phyloP scores from a whole-genome alignment of 2,113 vertebrate genomes.

The Genyomyrus donnyi region DNA sequence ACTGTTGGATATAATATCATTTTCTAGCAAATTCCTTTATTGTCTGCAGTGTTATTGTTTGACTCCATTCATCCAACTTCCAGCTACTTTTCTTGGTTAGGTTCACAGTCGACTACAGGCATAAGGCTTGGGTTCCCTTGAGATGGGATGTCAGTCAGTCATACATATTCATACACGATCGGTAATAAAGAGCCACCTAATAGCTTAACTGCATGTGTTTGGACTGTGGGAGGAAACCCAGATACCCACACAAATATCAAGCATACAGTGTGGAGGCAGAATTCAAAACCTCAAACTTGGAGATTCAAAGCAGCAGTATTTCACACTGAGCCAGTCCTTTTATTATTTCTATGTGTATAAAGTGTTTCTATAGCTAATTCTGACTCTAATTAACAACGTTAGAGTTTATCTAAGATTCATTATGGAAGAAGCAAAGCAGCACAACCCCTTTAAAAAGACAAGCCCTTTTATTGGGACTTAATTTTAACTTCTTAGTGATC shows the following conservation, averaged over 20 bases:
- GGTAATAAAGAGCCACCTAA: not conserved
- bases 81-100: not conserved
- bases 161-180: not conserved
- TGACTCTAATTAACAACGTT: not conserved
- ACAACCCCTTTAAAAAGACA: not conserved
- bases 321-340: too few species aligned
- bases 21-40: not conserved
- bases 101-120: not conserved
- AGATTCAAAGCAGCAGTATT: too few species aligned
- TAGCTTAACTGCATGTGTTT: not conserved
- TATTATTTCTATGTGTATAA: not conserved
- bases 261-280: not conserved
- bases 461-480: not conserved
- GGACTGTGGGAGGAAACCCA: not conserved
- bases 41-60: not conserved
- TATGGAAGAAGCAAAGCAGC: not conserved
- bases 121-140: too few species aligned
- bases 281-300: not conserved
- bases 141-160: not conserved
- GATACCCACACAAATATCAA: not conserved
- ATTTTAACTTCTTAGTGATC: not conserved
- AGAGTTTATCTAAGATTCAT: not conserved
- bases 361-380: not conserved
- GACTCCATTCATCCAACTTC: not conserved
- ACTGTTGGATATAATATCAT: not conserved